Percentiles rank a stretch among this genome's conserved stretches.
phyloP scores from a whole-genome alignment of 1,140 invertebrate genomes.

The Drosophila aff. region DNA sequence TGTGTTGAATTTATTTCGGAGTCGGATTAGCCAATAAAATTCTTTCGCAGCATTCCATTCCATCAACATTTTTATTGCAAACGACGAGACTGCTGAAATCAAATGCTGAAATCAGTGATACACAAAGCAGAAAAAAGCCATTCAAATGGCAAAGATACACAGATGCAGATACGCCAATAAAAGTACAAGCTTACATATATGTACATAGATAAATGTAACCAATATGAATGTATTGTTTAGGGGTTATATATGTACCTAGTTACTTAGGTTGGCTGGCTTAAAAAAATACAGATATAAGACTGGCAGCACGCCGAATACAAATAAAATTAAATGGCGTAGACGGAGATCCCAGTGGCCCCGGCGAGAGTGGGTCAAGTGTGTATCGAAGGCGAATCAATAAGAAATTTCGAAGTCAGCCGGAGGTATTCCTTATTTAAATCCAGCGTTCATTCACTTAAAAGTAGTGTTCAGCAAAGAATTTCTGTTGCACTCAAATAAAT shows the following conservation, averaged over 20 bases:
- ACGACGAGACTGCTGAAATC: constrained; percentile 33
- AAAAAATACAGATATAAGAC: constrained; percentile 8
- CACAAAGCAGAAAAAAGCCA: constrained; percentile 33
- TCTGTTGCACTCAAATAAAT: neutral
- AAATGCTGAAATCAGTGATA: constrained; percentile 38
- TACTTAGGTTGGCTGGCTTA: constrained; percentile 9
- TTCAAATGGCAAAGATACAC: constrained; percentile 23
- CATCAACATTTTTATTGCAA: constrained; percentile 54
- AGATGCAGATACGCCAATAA: constrained; percentile 45
- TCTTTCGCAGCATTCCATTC: constrained; percentile 23
- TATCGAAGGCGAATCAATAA: constrained; percentile 26
- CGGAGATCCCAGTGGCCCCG: constrained; percentile 9
- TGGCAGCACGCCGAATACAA: constrained; percentile 41
- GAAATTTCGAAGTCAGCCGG: neutral
- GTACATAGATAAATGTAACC: constrained; percentile 9
- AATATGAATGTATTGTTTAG: constrained; percentile 1
- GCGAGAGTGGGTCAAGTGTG: constrained; percentile 17
- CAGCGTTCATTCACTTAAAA: neutral
- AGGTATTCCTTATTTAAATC: neutral
- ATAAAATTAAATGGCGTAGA: constrained; percentile 60
- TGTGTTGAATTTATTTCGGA: neutral
- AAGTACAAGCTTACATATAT: constrained; percentile 2
- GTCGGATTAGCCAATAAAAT: constrained; percentile 19
- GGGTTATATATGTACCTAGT: constrained; percentile 2
- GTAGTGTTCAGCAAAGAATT: neutral